phyloP scores from a whole-genome alignment of 2,888 invertebrate genomes.

The Tipula vernalis region DNA sequence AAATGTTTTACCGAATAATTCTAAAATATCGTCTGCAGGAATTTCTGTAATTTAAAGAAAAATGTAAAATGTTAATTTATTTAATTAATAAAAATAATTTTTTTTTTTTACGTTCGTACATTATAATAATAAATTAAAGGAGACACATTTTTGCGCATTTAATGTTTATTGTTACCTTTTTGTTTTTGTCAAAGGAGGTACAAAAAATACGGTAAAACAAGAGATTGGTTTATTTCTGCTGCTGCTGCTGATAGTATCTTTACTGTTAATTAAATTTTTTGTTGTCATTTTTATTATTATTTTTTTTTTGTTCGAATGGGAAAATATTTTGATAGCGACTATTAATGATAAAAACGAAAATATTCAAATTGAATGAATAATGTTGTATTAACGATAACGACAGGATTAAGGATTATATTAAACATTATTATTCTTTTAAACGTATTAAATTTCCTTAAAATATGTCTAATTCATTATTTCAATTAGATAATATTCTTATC shows the following conservation, averaged over 20 bases:
- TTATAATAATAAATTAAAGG: background rate
- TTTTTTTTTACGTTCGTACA: background rate
- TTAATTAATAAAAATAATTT: background rate
- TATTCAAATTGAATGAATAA: background rate
- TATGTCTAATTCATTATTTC: background rate
- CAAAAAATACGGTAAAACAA: background rate
- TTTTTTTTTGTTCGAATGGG: background rate
- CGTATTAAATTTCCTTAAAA: background rate
- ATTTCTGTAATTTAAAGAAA: conserved; percentile 50
- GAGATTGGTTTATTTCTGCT: background rate
- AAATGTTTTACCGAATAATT: conserved; percentile 87
- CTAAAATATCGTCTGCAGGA: conserved; percentile 78
- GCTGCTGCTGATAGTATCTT: background rate
- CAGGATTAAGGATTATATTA: background rate
- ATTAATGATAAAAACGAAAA: background rate
- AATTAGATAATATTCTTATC: background rate
- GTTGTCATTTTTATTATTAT: background rate
- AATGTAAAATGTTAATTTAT: background rate
- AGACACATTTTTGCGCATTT: background rate
- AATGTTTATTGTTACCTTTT: background rate
- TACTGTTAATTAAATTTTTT: background rate
- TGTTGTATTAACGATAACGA: background rate
- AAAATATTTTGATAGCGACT: background rate
- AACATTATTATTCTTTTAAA: background rate
- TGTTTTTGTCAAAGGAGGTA: background rate